These are phyloP conservation scores for Chrysochloris asiatica DNA, from an alignment of 2,113 vertebrate genomes.

Conservation along the genomic window DNA sequence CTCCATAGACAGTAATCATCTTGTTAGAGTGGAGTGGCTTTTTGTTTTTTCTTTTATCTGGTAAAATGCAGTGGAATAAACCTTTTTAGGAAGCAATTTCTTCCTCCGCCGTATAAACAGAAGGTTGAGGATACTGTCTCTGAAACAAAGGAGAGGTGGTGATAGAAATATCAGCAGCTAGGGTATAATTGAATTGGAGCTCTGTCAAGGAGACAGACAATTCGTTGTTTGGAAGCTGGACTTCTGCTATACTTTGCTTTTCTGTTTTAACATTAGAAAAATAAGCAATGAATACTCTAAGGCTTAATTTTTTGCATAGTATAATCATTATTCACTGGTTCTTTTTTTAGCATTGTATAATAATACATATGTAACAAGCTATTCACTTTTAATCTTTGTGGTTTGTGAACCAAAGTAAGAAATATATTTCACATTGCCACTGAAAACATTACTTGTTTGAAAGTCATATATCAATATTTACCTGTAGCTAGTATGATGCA, in stretches of 20 bases:
- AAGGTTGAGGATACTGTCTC: constrained; percentile 53
- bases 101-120: constrained; percentile 56
- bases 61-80: constrained; percentile 62
- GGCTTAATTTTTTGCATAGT: constrained; percentile 24
- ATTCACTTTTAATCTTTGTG: constrained; percentile 18
- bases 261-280: constrained; percentile 11
- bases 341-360: neutral
- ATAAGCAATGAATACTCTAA: neutral
- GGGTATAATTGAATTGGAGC: neutral
- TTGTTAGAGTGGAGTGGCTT: constrained; percentile 65
- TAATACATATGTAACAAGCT: constrained; percentile 3
- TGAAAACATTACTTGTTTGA: neutral
- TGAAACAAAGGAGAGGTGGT: constrained; percentile 25
- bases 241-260: constrained; percentile 12
- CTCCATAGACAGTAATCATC: constrained; percentile 50
- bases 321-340: neutral
- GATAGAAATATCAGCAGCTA: constrained; percentile 31
- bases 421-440: neutral
- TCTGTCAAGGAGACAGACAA: neutral
- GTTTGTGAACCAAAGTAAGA: neutral
- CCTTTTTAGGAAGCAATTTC: constrained; percentile 65
- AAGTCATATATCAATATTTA: neutral
- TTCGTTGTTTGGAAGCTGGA: neutral
- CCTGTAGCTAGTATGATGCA: neutral
- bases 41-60: constrained; percentile 74